Percentiles rank a stretch among this genome's conserved stretches.
These are phyloP conservation scores for Myiozetetes cayanensis DNA, from an alignment of 2,113 vertebrate species.

Conservation along the genomic window DNA sequence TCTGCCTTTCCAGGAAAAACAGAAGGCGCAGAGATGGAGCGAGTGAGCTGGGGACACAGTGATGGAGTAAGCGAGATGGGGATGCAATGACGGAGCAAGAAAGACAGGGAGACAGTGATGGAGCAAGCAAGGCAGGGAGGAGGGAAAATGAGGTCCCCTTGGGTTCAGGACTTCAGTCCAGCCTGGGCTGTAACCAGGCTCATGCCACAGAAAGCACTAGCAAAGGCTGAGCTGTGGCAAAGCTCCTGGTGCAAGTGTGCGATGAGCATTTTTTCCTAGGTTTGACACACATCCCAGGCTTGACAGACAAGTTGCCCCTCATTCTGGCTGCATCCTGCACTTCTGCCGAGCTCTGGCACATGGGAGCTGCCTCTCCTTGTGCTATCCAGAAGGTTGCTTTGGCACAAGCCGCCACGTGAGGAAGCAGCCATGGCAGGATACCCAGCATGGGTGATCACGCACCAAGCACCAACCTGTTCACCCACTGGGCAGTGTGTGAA, in stretches of 20 bases:
- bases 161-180: background rate
- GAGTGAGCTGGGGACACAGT: background rate
- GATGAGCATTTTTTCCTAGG: background rate
- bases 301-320: accelerated
- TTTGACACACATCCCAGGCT: background rate
- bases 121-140: background rate
- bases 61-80: accelerated
- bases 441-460: background rate
- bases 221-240: background rate
- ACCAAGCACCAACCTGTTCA: background rate
- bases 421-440: background rate
- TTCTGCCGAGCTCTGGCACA: background rate
- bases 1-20: background rate
- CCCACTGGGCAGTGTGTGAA: accelerated
- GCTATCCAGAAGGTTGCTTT: accelerated
- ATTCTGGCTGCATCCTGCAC: background rate
- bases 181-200: background rate
- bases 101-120: accelerated
- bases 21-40: background rate
- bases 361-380: background rate
- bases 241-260: background rate
- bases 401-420: accelerated
- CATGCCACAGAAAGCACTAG: background rate
- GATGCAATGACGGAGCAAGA: background rate
- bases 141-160: background rate